A percentile compares a stretch with the other conserved stretches of the same genome.
phyloP scores from a whole-genome alignment of 1,140 invertebrate genomes.

The Bombus ignitus region DNA sequence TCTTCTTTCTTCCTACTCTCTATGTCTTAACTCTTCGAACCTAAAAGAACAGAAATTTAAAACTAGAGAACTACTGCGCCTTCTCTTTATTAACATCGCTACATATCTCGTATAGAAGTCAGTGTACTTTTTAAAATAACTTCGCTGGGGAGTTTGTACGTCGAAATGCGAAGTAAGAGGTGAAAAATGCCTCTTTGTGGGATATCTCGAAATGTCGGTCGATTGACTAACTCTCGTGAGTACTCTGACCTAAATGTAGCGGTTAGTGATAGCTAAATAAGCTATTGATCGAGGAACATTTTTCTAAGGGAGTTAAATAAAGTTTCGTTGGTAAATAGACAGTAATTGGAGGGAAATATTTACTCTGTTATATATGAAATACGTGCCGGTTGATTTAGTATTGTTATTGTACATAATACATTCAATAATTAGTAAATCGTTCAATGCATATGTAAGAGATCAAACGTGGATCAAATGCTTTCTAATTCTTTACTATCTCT shows the following conservation, averaged over 20 bases:
- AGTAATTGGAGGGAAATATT: neutral
- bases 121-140: neutral
- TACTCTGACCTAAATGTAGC: neutral
- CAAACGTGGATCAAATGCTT: neutral
- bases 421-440: neutral
- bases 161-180: too few species aligned
- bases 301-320: neutral
- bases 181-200: neutral
- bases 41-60: neutral
- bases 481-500: neutral
- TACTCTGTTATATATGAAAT: neutral
- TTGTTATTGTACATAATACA: too few species aligned
- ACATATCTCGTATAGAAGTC: neutral
- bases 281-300: neutral
- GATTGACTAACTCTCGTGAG: neutral
- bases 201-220: neutral
- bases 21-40: neutral
- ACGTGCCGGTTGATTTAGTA: too few species aligned
- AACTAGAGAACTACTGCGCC: neutral
- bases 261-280: too few species aligned
- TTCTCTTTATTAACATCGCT: conserved; percentile 6
- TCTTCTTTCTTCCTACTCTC: neutral
- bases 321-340: neutral
- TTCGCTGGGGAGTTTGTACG: neutral
- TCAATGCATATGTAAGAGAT: neutral